Base-by-base conservation (phyloP, 2,797 vertebrate species). In the Anguilla anguilla region DNA sequence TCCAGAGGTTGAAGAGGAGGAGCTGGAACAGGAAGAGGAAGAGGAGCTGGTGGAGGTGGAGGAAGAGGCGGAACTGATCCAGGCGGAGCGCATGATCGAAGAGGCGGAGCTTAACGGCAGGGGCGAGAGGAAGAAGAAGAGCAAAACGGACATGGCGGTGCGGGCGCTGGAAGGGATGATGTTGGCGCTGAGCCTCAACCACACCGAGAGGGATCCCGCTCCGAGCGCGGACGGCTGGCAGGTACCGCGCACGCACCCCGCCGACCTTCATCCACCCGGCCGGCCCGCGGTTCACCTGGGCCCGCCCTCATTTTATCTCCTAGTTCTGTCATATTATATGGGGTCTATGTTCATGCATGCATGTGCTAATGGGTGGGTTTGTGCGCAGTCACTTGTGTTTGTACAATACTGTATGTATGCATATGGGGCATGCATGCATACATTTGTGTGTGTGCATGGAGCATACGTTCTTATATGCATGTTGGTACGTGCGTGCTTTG, bases 51-150 rank as follows among this genome's bases (percentile, higher is more conserved):
- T 98, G 31, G 92, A 96, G 5, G 95, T 99, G 0, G 89, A 92
- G 1, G 97, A 97, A 92, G 97, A 98, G 90, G 98, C 98, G 0
- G 97, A 97, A 61, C 92, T 98, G 91, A 97, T 99, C 89, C 95
- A 97, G 92, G 96, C 93, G 0, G 98, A 99, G 69, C 95, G 97
- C 59, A 92, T 97, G 39, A 95, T 99, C 85, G 97, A 97, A 7
- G 97, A 97, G 90, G 92, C 94, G 43, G 94, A 93, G 3, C 89
- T 86, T 79, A 57, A 46, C 10, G 86, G 46, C 72, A 86, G 77
- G 91, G 88, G 4, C 57, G 35, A 4, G 15, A 84, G 15, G 87
- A 87, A 89, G 86, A 85, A n/a, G 64, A 90, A 87, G 59, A 92
- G 11, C 81, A 90, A 95, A 31, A 90, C 94, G 53, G 90, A 94